These are phyloP conservation scores for Muscicapa comitata DNA, from an alignment of 2,797 vertebrate genomes.

Conservation along the genomic window DNA sequence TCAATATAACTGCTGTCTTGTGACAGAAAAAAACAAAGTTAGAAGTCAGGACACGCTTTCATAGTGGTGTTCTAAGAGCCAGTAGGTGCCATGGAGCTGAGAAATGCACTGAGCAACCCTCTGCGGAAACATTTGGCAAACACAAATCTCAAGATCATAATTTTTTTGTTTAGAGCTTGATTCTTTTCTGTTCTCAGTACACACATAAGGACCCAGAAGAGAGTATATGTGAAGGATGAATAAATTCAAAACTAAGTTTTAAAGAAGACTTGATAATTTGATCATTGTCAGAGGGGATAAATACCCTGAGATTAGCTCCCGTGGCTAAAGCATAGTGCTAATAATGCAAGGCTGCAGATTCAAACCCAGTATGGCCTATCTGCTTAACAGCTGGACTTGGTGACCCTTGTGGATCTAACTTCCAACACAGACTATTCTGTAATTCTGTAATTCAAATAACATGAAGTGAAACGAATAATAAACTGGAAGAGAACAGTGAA, in stretches of 20 bases:
- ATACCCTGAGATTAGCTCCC: neutral
- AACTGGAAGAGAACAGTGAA: neutral
- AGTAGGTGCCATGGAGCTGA: neutral
- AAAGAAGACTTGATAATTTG: neutral
- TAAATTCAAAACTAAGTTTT: neutral
- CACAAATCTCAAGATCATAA: neutral
- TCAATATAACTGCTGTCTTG: neutral
- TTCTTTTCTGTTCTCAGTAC: neutral
- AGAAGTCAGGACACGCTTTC: neutral
- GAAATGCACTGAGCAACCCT: neutral
- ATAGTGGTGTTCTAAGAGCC: neutral
- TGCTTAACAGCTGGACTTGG: neutral
- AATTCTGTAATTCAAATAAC: neutral
- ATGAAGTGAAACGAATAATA: neutral
- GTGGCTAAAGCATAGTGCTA: neutral
- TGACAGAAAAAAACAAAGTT: neutral
- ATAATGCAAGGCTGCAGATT: neutral
- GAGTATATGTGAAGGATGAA: neutral
- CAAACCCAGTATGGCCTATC: neutral
- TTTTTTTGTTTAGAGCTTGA: neutral
- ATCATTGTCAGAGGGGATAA: neutral
- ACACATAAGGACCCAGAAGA: neutral
- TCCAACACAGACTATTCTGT: neutral
- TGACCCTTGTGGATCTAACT: neutral
- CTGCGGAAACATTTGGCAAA: accelerated